Base-by-base conservation (phyloP, 2,113 vertebrate species). In the Phaetusa simplex region DNA sequence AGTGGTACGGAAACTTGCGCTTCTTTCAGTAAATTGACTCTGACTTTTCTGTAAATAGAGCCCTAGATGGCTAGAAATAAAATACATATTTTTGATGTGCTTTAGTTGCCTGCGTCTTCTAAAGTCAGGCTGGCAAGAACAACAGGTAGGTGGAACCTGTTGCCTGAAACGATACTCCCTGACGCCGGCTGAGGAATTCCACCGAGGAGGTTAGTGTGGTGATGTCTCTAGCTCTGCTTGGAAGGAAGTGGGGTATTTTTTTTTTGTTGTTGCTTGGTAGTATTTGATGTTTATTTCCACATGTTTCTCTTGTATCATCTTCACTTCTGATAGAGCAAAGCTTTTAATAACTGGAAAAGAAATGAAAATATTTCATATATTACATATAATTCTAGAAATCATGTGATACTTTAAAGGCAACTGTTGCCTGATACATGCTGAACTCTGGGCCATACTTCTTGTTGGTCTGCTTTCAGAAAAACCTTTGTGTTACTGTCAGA, bases 281-380 rank as follows among this genome's bases (percentile, higher is more conserved):
- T 97, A 79, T 78, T 95, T 85, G 34, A 6, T 92, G 86, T 91
- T 95, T 96, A 40, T 94, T 96, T 93, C 70, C 49, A 95, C 61
- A 85, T 93, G 72, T 55, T 84, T 95, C 80, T 61, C 30, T 34
- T 79, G 6, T 24, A 87, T 90, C 22, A 26, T 78, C 81, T 73
- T 91, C n/a, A 40, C 56, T 89, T 76, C 73, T 95, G 61, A 38
- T 82, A 76, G 70, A 72, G 61, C 34, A 84, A 79, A 95, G 67
- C 34, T 74, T 91, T 21, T 78, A 85, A 43, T 82, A 82, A 74
- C 52, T 71, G 69, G 61, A 64, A 74, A 86, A 84, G 9, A 81
- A 71, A 78, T 67, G 3, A 72, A 65, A 95, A 76, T 5, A 70
- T 34, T 58, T 87, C 22, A 2, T 61, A 36, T 56, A n/a, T 56